These are phyloP conservation scores for Ptilorrhoa leucosticta DNA, from an alignment of 2,113 vertebrate genomes.

Conservation along the genomic window DNA sequence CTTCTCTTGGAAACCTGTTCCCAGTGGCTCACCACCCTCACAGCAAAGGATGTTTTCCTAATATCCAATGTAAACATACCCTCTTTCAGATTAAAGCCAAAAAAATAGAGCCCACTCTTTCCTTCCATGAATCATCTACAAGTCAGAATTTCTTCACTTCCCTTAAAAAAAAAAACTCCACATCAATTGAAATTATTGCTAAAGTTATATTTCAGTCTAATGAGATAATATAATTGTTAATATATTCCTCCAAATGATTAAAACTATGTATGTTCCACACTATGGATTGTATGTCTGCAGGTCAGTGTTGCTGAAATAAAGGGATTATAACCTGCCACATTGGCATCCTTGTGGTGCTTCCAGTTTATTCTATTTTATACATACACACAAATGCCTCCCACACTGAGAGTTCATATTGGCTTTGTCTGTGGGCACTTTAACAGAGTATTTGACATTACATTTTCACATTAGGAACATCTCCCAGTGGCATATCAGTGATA, in stretches of 20 bases:
- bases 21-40: neutral
- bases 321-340: neutral
- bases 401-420: neutral
- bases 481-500: neutral
- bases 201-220: neutral
- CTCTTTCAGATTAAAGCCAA: neutral
- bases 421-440: neutral
- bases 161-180: neutral
- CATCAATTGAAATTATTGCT: neutral
- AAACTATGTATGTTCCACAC: neutral
- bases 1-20: neutral
- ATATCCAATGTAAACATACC: neutral
- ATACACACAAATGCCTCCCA: neutral
- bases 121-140: neutral
- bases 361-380: neutral
- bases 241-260: neutral
- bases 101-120: neutral
- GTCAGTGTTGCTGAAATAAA: neutral
- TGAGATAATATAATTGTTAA: neutral
- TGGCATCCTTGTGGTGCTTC: neutral
- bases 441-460: neutral
- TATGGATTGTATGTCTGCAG: neutral
- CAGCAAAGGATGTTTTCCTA: neutral
- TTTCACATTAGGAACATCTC: slow-evolving; percentile 5
- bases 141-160: neutral